Base-by-base conservation (phyloP, 1,140 invertebrate genomes). In the Neomicropteryx cornuta region DNA sequence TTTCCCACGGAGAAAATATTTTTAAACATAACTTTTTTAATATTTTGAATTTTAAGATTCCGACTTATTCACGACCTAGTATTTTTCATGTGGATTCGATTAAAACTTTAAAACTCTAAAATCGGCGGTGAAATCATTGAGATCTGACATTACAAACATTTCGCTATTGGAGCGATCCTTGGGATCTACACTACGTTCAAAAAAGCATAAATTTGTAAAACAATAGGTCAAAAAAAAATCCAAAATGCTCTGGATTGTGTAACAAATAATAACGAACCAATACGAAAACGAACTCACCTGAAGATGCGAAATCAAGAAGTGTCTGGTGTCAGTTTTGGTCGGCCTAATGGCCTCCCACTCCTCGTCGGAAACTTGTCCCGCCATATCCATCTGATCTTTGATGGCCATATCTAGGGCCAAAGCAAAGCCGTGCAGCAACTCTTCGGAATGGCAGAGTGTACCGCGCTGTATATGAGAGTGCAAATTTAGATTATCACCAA, bases 321-420 rank as follows among this genome's bases (percentile, higher is more conserved):
- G 56, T 33, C 73, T 66, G 33, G 79, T 67, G 41, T 83, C 77
- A 8, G 57, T 44, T 52, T 83, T 83, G 1, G 73, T 75, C 2
- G 78, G 76, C 46, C 77, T 71, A 29, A 83, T 76, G 1, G 77
- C 73, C 45, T 87, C 79, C 76, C 83, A 88, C 56, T 88, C 83
- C 55, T 87, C 84, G 34, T 85, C 79, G 0, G 79, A 84, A 11
- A 86, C 75, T 53, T 77, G 75, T 17, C 73, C 68, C n/a, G 77
- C 76, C 28, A 80, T 63, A 22, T 80, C 73, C 23, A 76, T 68
- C 55, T 87, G 81, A 24, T 75, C 73, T 18, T 70, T 50, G 10
- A 81, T 70, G 0, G 79, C 73, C 30, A 70, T 66, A 32, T 83
- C 77, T 19, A 87, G 48, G 1, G 78, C 74, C 6, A 70, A 67